Conservation (phyloP, 1,140 invertebrate genomes). For the Melanaphis sacchari region DNA sequence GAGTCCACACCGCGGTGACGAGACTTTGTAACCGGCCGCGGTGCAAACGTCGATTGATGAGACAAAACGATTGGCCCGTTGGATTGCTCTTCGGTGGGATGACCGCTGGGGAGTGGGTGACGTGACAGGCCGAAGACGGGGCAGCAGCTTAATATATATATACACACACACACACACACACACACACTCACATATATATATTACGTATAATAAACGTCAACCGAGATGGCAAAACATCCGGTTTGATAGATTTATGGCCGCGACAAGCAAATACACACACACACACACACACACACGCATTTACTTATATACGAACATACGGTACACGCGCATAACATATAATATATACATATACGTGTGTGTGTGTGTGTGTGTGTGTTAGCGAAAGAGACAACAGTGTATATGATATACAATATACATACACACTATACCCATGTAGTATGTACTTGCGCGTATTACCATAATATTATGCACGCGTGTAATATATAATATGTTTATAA, state of each 20-base stretch:
- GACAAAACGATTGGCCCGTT: background rate
- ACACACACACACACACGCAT: background rate
- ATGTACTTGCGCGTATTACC: background rate
- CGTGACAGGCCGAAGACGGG: background rate
- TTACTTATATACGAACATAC: background rate
- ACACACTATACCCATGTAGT: background rate
- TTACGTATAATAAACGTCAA: background rate
- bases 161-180: no score
- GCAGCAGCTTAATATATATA: background rate
- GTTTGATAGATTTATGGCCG: conserved; percentile 22
- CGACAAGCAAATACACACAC: background rate
- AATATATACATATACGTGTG: background rate
- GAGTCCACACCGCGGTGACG: background rate
- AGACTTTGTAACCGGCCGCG: background rate
- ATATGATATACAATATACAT: background rate
- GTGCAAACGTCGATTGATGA: background rate
- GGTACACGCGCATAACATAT: background rate
- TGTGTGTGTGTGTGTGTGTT: no score
- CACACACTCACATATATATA: no score
- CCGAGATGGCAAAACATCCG: conserved; percentile 22
- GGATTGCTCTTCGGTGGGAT: no score
- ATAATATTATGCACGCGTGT: background rate
- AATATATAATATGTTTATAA: background rate
- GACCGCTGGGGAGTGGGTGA: no score
- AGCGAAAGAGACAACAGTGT: background rate